Percentiles rank a stretch among this genome's conserved stretches.
Conservation (phyloP, 2,888 invertebrate species). For the Caenorhabditis afra region DNA sequence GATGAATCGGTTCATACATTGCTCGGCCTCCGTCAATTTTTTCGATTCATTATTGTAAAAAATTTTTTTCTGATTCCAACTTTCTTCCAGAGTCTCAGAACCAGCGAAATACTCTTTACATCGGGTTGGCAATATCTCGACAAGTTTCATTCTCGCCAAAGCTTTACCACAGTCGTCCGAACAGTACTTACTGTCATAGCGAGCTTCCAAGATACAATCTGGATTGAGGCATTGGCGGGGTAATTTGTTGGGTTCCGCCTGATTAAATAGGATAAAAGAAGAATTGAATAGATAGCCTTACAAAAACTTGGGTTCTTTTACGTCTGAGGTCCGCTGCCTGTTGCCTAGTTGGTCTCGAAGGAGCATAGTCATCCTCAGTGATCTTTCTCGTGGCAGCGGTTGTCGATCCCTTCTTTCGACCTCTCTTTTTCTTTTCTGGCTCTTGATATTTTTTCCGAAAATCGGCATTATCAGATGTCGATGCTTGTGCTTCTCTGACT, state of each 20-base stretch:
- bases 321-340: slow-evolving; percentile 34
- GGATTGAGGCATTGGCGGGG: slow-evolving; percentile 94
- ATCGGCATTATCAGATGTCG: background rate
- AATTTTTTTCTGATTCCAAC: background rate
- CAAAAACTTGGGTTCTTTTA: slow-evolving; percentile 24
- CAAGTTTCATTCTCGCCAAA: slow-evolving; percentile 27
- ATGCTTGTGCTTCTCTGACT: slow-evolving; percentile 11
- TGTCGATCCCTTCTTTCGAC: slow-evolving; percentile 60
- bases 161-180: slow-evolving; percentile 61
- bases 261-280: slow-evolving; percentile 1
- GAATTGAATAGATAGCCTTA: slow-evolving; percentile 4
- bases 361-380: slow-evolving; percentile 20
- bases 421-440: slow-evolving; percentile 58
- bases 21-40: slow-evolving; percentile 1
- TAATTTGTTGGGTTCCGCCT: slow-evolving; percentile 55
- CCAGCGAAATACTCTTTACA: slow-evolving; percentile 26
- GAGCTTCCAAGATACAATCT: slow-evolving; percentile 88
- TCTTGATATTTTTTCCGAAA: background rate
- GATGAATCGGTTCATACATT: slow-evolving; percentile 24
- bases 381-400: slow-evolving; percentile 9
- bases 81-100: background rate
- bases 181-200: slow-evolving; percentile 79
- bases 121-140: slow-evolving; percentile 32
- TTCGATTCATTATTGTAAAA: slow-evolving; percentile 6
- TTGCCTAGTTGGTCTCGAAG: slow-evolving; percentile 29